Evolutionary conservation across 2,113 vertebrate species (phyloP).

Genomic region (Falco punctatus): DNA sequence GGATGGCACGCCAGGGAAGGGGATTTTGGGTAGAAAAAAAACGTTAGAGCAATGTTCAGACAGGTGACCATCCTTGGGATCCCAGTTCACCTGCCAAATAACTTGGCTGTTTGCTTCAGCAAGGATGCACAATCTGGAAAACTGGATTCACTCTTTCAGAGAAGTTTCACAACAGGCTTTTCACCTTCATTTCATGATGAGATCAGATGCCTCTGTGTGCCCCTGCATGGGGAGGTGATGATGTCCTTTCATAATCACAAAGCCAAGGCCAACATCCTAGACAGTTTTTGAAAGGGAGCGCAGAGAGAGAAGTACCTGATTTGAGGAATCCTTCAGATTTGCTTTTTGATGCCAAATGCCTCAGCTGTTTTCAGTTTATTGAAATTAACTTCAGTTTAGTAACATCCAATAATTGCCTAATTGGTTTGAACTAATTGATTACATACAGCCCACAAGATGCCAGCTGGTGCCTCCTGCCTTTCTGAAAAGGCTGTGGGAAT

Average conservation of each 20-base stretch:
- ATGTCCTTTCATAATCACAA: constrained; percentile 47
- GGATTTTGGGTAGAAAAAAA: background rate
- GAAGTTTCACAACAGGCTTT: background rate
- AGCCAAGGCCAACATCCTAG: constrained; percentile 30
- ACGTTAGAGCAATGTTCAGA: background rate
- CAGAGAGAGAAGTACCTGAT: background rate
- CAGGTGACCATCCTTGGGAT: background rate
- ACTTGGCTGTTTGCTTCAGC: background rate
- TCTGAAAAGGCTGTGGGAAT: constrained; percentile 8
- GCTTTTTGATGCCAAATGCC: background rate
- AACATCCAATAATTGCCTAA: constrained; percentile 20
- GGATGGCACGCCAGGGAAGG: background rate
- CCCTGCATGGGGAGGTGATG: constrained; percentile 12
- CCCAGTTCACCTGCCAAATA: background rate
- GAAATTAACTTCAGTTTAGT: background rate
- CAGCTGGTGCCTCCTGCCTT: constrained; percentile 30
- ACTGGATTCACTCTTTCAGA: background rate
- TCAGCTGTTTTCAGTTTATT: background rate
- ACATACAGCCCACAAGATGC: background rate
- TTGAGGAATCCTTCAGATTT: background rate
- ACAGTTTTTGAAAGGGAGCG: background rate
- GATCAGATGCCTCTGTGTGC: constrained; percentile 37
- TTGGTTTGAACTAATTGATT: constrained; percentile 22
- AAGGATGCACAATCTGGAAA: background rate
- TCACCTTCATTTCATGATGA: background rate